Evolutionary conservation across 2,888 invertebrate species (phyloP), one percentile per base, ranked within the genome.

Genomic region (Ichneumon xanthorius): DNA sequence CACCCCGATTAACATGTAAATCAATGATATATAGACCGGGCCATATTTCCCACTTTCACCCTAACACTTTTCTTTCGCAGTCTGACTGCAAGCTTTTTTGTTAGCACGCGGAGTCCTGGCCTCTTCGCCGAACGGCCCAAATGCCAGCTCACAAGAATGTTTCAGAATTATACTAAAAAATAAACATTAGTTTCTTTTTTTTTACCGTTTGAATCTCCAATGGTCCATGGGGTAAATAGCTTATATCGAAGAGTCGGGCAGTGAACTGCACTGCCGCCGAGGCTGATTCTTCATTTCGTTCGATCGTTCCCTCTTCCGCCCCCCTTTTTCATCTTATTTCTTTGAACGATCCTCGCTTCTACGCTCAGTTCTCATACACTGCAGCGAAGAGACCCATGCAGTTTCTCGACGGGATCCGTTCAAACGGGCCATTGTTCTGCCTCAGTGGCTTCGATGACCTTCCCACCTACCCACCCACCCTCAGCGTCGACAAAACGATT

Each of bases 391-490:
- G 48, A 75, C 16, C 33, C 30, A 58, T 67, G 72, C 68, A 72
- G 55, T 82, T 78, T 80, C 80, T 84, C 82, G 80, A 82, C 75
- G 78, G 72, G 70, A 72, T 77, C 48, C 86, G 86, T 82, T 90
- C 86, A 89, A 90, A 91, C 89, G 90, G 89, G 88, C 91, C 89
- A 91, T 91, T 91, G 91, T 91, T 91, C 91, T 89, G 90, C 88
- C 80, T 84, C 87, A 88, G 87, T 88, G 88, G 88, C 82, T 88
- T 90, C 88, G 88, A 91, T 90, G 90, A 91, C 90, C 90, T 89
- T 88, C 89, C 75, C 85, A 82, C 85, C 82, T 85, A 81, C 80
- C 87, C 84, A 81, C 73, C 86, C 83, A 70, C 75, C 77, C 81
- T 67, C 79, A 55, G 58, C 81, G 71, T 81, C 81, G 70, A 79